phyloP scores from a whole-genome alignment of 2,113 vertebrate species.

The Varanus salvator region DNA sequence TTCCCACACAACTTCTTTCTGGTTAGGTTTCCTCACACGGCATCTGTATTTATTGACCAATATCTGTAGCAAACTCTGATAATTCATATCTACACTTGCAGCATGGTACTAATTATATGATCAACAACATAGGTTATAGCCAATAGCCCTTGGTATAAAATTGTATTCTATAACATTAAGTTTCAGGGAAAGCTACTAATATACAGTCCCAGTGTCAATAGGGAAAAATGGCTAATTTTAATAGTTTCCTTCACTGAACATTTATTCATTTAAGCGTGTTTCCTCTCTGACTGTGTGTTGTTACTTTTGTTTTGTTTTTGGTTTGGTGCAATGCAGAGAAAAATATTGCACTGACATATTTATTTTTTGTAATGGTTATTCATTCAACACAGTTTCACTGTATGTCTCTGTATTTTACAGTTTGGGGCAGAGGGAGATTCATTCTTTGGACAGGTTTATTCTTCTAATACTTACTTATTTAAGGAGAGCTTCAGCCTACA shows the following conservation, averaged over 20 bases:
- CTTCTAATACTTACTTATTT: conserved; percentile 57
- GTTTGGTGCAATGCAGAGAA: conserved; percentile 60
- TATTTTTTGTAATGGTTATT: conserved; percentile 74
- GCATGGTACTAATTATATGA: conserved; percentile 56
- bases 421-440: conserved; percentile 55
- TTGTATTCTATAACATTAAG: conserved; percentile 43
- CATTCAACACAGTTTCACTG: conserved; percentile 64
- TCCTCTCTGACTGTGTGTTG: conserved; percentile 32
- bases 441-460: conserved; percentile 66
- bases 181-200: conserved; percentile 44
- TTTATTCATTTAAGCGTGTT: conserved; percentile 65
- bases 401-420: conserved; percentile 59
- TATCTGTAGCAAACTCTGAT: conserved; percentile 25
- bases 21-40: not conserved
- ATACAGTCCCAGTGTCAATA: conserved; percentile 32
- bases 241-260: conserved; percentile 65
- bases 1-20: not conserved
- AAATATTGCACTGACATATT: conserved; percentile 74
- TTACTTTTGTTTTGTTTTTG: not conserved
- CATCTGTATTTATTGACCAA: not conserved
- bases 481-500: conserved; percentile 39
- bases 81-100: conserved; percentile 65
- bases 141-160: conserved; percentile 62
- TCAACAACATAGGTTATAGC: conserved; percentile 57
- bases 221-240: conserved; percentile 62